These are phyloP conservation scores for Melanostoma scalare DNA, from an alignment of 2,888 invertebrate genomes.

Conservation along the genomic window DNA sequence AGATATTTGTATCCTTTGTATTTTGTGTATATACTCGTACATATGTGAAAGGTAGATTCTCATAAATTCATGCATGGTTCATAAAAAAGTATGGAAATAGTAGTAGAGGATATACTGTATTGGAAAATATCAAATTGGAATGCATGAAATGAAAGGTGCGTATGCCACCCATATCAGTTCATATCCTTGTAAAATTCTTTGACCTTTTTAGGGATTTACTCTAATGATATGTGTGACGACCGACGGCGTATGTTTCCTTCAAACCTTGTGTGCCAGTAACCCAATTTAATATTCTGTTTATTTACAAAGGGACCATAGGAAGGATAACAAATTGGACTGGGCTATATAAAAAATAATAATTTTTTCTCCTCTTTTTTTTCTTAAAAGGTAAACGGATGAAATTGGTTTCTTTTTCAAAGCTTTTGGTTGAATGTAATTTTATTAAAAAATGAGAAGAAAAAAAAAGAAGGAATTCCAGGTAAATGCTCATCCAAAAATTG, in stretches of 20 bases:
- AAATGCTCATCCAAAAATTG: conserved; percentile 17
- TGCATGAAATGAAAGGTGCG: neutral
- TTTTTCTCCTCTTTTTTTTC: neutral
- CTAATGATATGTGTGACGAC: neutral
- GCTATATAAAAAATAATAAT: too few relatives aligned
- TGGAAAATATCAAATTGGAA: conserved; percentile 28
- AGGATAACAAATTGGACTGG: conserved; percentile 31
- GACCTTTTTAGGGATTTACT: conserved; percentile 45
- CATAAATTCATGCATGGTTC: conserved; percentile 55
- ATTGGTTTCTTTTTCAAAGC: conserved; percentile 23
- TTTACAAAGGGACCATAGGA: conserved; percentile 56
- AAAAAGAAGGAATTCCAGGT: neutral
- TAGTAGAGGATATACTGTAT: conserved; percentile 29
- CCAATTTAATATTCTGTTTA: conserved; percentile 68
- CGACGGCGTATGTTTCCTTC: conserved; percentile 4
- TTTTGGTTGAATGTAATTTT: neutral
- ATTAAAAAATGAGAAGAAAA: too few relatives aligned
- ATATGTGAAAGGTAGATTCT: conserved; percentile 50
- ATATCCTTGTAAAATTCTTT: conserved; percentile 35
- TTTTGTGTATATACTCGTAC: too few relatives aligned
- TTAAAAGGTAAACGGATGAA: conserved; percentile 32
- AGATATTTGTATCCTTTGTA: neutral
- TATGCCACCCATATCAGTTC: conserved; percentile 20
- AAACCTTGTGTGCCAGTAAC: conserved; percentile 35
- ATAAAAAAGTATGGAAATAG: conserved; percentile 21